Base-by-base conservation (phyloP, 2,888 invertebrate genomes). In the Drosophila suboccidentalis region DNA sequence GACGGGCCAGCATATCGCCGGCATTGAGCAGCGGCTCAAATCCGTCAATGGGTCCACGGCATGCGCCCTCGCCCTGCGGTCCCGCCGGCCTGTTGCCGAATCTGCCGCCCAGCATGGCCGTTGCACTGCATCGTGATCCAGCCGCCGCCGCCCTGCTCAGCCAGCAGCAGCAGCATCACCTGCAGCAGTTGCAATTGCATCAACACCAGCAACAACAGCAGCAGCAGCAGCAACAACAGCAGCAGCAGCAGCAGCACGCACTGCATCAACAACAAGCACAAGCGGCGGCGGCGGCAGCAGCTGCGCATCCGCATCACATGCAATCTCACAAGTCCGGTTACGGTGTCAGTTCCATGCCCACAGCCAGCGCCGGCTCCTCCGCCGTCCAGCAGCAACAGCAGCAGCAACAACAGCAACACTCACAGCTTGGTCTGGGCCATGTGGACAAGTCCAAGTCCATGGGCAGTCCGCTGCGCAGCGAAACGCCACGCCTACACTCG, bases 401-500 rank as follows among this genome's bases (percentile, higher is more conserved):
- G 19, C 78, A 71, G 1, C 83, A 71, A n/a, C 81, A 66, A 32
- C 68, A 62, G 3, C 69, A 64, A 36, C 67, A 64, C 11, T 36
- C 34, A 17, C 72, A 38, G n/a, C 61, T 58, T 38, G 50, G 34
- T 13, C 60, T 78, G 3, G 65, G 73, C 1, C 79, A 82, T 13
- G 36, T 69, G 46, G 58, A 71, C 54, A 76, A 80, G 47, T 53
- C 71, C 54, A 87, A 80, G 70, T 11, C 82, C 41, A 82, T 71
- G 92, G 83, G 94, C 94, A 89, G 95, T 94, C 89, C 91, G 3
- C 72, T 87, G 15, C 79, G 93, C 88, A 74, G 93, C 94, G 92
- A 95, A 94, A 95, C 95, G 19, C 95, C 95, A 22, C 71, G 60
- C 2, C 92, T 95, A 57, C 94, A 94, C 92, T 95, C 95, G 39